Conservation (phyloP, 1,140 invertebrate genomes). For the Philopotamus ludificatus region DNA sequence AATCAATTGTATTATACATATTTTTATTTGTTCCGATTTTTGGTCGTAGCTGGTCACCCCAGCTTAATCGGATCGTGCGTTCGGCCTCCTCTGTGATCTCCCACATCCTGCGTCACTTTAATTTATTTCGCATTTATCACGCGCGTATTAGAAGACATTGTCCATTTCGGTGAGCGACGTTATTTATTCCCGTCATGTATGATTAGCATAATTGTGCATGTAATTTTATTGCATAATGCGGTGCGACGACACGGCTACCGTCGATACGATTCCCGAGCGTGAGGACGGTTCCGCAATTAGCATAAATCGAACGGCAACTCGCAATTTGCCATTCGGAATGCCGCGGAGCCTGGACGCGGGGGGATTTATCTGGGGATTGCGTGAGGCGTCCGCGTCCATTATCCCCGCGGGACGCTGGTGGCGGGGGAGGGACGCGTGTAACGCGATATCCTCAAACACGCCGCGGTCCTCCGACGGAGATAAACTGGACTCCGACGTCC, state of each 20-base stretch:
- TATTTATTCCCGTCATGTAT: too few species aligned
- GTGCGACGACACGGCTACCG: conserved; percentile 5
- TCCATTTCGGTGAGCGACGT: too few species aligned
- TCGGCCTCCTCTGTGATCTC: too few species aligned
- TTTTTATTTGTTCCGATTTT: too few species aligned
- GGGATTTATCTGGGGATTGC: conserved; percentile 18
- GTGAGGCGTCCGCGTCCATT: conserved; percentile 13
- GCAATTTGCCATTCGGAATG: conserved; percentile 27
- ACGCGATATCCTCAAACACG: neutral
- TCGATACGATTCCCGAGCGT: conserved; percentile 7
- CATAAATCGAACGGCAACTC: conserved; percentile 17
- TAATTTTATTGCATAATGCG: neutral
- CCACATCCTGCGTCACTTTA: too few species aligned
- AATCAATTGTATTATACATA: too few species aligned
- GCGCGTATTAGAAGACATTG: too few species aligned
- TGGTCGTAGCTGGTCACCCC: too few species aligned
- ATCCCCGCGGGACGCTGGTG: neutral
- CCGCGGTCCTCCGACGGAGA: neutral
- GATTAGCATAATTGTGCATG: neutral
- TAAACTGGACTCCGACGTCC: neutral
- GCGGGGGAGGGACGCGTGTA: neutral
- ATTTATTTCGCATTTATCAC: too few species aligned
- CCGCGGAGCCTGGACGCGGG: neutral
- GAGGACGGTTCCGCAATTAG: conserved; percentile 17
- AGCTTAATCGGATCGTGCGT: too few species aligned